These are phyloP conservation scores for Parapristionchus giblindavisi DNA, from an alignment of 2,888 invertebrate species.

Conservation along the genomic window DNA sequence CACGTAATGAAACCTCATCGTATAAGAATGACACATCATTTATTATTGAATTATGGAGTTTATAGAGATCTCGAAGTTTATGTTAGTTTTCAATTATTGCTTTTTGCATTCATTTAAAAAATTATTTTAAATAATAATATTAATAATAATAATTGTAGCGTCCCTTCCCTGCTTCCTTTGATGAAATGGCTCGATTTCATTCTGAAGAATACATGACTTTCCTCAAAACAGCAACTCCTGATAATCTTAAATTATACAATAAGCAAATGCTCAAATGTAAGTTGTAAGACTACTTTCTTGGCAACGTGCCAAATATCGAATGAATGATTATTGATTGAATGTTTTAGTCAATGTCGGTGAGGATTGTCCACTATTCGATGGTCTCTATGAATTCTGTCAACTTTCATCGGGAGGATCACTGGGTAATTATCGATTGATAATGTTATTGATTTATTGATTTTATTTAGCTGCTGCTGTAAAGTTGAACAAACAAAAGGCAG, in stretches of 20 bases:
- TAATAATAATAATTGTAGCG: conserved; percentile 77
- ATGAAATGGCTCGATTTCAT: conserved; percentile 99
- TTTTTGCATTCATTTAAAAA: conserved; percentile 23
- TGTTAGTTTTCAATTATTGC: conserved; percentile 78
- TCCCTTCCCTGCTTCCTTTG: conserved; percentile 97
- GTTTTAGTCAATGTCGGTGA: conserved; percentile 77
- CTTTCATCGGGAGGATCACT: conserved; percentile 97
- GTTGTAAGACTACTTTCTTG: conserved; percentile 14
- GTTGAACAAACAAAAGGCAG: conserved; percentile 95
- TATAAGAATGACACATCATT: conserved; percentile 99
- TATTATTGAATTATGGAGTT: conserved; percentile 95
- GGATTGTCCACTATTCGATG: conserved; percentile 39
- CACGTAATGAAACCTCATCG: conserved; percentile 99
- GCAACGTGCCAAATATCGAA: background rate
- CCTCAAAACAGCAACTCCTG: conserved; percentile 92
- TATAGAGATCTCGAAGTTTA: conserved; percentile 99
- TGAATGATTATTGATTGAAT: conserved; percentile 7
- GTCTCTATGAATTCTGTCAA: conserved; percentile 87
- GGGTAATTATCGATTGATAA: conserved; percentile 64
- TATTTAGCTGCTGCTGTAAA: conserved; percentile 91
- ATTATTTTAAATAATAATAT: conserved; percentile 7
- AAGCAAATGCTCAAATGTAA: conserved; percentile 98
- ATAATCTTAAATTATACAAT: conserved; percentile 98
- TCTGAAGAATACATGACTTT: conserved; percentile 99
- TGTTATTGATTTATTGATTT: background rate